A percentile compares a stretch with the other conserved stretches of the same genome.
Conservation (phyloP, 2,888 invertebrate genomes). For the Diarsia rubi region DNA sequence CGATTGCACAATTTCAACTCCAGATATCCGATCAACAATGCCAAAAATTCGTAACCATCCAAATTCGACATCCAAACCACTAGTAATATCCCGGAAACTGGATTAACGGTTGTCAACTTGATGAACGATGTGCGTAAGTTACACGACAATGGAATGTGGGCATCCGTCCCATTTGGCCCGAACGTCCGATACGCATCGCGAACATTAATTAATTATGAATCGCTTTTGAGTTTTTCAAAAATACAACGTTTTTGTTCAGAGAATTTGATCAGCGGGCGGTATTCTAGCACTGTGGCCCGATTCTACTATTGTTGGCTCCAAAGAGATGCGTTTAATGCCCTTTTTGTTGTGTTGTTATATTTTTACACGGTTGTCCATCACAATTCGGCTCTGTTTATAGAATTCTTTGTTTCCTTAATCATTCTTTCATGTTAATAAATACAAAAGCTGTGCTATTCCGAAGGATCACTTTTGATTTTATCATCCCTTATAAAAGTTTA, state of each 20-base stretch:
- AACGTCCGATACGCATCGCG: constrained; percentile 81
- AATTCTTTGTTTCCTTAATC: constrained; percentile 39
- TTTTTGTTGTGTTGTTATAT: constrained; percentile 56
- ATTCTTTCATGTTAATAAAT: constrained; percentile 26
- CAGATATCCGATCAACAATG: constrained; percentile 26
- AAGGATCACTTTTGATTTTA: neutral
- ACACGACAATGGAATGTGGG: constrained; percentile 89
- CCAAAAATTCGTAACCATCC: constrained; percentile 38
- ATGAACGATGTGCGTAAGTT: constrained; percentile 90
- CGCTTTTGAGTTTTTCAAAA: constrained; percentile 74
- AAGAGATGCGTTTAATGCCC: constrained; percentile 49
- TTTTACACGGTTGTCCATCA: constrained; percentile 63
- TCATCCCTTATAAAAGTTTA: neutral
- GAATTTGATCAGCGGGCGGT: constrained; percentile 64
- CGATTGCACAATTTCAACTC: constrained; percentile 9
- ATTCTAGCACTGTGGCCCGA: constrained; percentile 60
- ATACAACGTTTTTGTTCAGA: constrained; percentile 60
- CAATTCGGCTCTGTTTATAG: constrained; percentile 43
- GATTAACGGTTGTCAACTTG: constrained; percentile 91
- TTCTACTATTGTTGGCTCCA: constrained; percentile 59
- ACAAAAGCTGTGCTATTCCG: constrained; percentile 10
- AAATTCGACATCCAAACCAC: constrained; percentile 58
- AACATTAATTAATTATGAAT: constrained; percentile 85
- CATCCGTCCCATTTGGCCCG: constrained; percentile 84
- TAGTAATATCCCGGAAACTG: constrained; percentile 87